Conservation (phyloP, 1,140 invertebrate genomes). For the Drosophila sulfurigaster region DNA sequence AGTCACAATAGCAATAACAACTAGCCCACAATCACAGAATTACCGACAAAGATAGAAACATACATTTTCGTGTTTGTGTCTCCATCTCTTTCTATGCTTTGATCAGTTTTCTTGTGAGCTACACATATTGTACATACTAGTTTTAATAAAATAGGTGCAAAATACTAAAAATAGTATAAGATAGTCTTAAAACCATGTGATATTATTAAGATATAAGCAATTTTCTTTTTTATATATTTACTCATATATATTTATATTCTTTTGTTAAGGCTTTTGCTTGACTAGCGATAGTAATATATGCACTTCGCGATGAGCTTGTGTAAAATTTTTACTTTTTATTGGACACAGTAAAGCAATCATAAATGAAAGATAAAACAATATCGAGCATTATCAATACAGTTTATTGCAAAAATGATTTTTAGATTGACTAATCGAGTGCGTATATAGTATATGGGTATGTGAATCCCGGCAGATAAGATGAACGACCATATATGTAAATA, state of each 20-base stretch:
- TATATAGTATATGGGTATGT: neutral
- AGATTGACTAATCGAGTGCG: constrained; percentile 6
- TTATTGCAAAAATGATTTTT: constrained; percentile 8
- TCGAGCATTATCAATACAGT: constrained; percentile 14
- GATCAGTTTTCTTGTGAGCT: neutral
- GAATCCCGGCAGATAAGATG: constrained; percentile 9
- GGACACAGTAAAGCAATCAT: neutral
- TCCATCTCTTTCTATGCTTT: neutral
- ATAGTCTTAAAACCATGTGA: neutral
- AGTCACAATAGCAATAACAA: neutral
- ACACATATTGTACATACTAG: neutral
- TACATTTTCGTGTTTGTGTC: neutral
- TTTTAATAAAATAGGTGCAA: neutral
- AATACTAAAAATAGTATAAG: neutral
- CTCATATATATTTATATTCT: too few relatives aligned
- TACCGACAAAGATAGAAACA: constrained; percentile 5
- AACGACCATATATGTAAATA: neutral
- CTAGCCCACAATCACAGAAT: neutral
- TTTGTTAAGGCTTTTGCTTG: neutral
- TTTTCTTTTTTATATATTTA: neutral
- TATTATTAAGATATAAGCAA: neutral
- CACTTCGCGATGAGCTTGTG: neutral
- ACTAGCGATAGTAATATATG: constrained; percentile 1
- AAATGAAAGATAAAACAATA: neutral
- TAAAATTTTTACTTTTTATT: neutral